Evolutionary conservation across 2,797 vertebrate genomes (phyloP).

Genomic region (Tenualosa thibaudeaui): DNA sequence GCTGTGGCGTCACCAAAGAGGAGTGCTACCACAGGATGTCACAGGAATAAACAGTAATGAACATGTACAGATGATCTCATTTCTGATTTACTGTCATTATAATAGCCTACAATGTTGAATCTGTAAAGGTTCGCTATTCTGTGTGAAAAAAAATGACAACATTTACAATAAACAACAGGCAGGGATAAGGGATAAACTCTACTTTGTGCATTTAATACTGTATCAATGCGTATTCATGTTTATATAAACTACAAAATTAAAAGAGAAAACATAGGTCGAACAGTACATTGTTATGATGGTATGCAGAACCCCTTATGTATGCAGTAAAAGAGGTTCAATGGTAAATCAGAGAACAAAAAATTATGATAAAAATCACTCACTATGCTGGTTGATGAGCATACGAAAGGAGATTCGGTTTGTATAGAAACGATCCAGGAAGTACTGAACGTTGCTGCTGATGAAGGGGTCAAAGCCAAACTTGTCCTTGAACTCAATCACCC

Average conservation of each 20-base stretch:
- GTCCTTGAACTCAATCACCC: constrained; percentile 88
- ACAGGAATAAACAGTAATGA: background rate
- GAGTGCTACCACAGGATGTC: constrained; percentile 69
- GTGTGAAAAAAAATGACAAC: too few relatives aligned
- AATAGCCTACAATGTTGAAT: too few relatives aligned
- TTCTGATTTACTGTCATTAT: background rate
- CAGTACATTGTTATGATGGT: background rate
- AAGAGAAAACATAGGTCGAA: too few relatives aligned
- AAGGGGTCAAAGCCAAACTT: constrained; percentile 86
- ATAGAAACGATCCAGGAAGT: constrained; percentile 88
- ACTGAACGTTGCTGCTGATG: constrained; percentile 86
- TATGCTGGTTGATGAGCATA: constrained; percentile 91
- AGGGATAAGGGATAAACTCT: background rate
- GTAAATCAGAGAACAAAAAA: background rate
- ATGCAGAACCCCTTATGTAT: background rate
- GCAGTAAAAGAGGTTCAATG: background rate
- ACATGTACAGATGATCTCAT: background rate
- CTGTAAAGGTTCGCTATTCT: too few relatives aligned
- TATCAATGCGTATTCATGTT: too few relatives aligned
- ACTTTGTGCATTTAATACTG: background rate
- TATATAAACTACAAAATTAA: too few relatives aligned
- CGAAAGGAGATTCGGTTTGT: constrained; percentile 88
- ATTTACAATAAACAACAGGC: background rate
- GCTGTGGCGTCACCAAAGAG: constrained; percentile 81
- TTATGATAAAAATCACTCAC: constrained; percentile 67